A percentile compares a stretch with the other conserved stretches of the same genome.
Evolutionary conservation across 2,888 invertebrate species (phyloP).

Genomic region (Notodonta dromedarius): DNA sequence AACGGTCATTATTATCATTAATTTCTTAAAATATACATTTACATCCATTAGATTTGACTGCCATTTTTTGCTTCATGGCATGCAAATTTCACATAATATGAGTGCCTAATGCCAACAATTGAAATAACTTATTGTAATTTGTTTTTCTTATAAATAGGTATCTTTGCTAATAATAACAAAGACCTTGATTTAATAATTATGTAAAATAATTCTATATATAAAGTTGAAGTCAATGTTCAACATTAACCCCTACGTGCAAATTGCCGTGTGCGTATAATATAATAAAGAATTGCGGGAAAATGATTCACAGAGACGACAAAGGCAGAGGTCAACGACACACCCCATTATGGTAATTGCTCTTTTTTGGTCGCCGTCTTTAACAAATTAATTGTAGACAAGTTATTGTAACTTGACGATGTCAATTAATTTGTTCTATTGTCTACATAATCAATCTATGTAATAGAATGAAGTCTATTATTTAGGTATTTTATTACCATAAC

Average conservation of each 20-base stretch:
- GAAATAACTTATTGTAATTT: no score
- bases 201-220: neutral
- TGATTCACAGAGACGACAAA: constrained; percentile 34
- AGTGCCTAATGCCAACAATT: no score
- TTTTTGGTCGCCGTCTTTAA: constrained; percentile 10
- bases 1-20: no score
- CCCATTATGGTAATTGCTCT: constrained; percentile 29
- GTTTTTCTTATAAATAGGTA: no score
- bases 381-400: neutral
- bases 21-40: no score
- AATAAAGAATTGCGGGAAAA: constrained; percentile 9
- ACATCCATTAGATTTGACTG: no score
- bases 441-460: neutral
- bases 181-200: no score
- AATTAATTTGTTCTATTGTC: neutral
- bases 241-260: constrained; percentile 26
- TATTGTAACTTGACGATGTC: neutral
- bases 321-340: constrained; percentile 35
- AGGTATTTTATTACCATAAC: constrained; percentile 14
- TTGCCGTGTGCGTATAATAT: constrained; percentile 14
- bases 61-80: no score
- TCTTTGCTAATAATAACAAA: no score
- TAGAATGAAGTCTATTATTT: constrained; percentile 11
- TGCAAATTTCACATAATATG: no score
- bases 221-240: neutral